phyloP scores from a whole-genome alignment of 2,888 invertebrate genomes.

The Tolmerus cingulatus region DNA sequence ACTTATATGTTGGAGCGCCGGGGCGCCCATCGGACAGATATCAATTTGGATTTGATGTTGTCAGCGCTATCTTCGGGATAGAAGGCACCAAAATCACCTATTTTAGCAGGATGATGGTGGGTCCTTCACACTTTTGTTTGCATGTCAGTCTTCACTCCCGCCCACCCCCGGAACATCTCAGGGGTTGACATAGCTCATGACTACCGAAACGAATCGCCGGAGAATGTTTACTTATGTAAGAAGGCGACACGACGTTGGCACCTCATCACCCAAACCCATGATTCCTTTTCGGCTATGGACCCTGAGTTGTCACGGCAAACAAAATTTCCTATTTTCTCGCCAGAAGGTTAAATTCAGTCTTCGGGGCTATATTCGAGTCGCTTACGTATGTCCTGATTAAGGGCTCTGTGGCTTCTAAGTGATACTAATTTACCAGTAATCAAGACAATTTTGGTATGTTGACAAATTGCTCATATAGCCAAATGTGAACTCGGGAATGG shows the following conservation, averaged over 20 bases:
- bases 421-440: constrained; percentile 20
- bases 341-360: constrained; percentile 9
- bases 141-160: background rate
- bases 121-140: constrained; percentile 20
- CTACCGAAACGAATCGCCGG: background rate
- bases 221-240: constrained; percentile 23
- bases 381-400: constrained; percentile 13
- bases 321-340: constrained; percentile 7
- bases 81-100: background rate
- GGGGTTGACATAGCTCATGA: background rate
- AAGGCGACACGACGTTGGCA: background rate
- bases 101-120: background rate
- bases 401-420: background rate
- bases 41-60: constrained; percentile 44
- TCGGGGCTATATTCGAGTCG: background rate
- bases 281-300: background rate
- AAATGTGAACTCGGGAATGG: background rate
- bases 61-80: constrained; percentile 33
- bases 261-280: background rate
- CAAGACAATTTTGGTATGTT: background rate
- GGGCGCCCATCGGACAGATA: constrained; percentile 42
- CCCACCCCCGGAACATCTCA: background rate
- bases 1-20: constrained; percentile 5
- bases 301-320: background rate
- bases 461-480: constrained; percentile 13